A percentile compares a stretch with the other conserved stretches of the same genome.
Conservation (phyloP, 2,113 vertebrate genomes). For the Aplodontia rufa region DNA sequence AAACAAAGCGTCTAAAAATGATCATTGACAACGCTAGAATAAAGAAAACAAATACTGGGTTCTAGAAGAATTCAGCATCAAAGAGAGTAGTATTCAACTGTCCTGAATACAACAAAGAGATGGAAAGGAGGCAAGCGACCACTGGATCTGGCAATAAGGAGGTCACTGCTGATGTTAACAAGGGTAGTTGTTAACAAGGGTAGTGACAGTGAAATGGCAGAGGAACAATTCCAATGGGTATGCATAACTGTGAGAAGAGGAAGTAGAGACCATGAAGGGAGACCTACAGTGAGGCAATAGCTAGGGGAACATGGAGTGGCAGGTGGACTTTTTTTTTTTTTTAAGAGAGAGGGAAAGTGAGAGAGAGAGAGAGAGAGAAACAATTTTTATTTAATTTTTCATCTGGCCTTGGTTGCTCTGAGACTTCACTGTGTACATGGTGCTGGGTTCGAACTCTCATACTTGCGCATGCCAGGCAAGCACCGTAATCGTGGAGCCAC, state of each 20-base stretch:
- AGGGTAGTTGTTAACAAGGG: background rate
- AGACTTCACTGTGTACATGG: too few relatives aligned
- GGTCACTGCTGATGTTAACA: background rate
- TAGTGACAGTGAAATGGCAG: background rate
- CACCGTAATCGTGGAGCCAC: too few relatives aligned
- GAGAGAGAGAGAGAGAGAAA: too few relatives aligned
- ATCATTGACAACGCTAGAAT: background rate
- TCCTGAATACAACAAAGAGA: too few relatives aligned
- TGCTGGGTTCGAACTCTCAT: too few relatives aligned
- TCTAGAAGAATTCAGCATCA: background rate
- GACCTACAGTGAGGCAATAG: too few relatives aligned
- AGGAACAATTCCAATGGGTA: too few relatives aligned
- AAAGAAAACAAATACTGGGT: background rate
- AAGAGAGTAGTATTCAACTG: background rate
- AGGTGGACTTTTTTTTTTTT: background rate
- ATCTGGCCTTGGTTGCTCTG: too few relatives aligned
- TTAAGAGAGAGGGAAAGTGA: too few relatives aligned
- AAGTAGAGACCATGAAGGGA: background rate
- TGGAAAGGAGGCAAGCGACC: background rate
- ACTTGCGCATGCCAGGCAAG: too few relatives aligned
- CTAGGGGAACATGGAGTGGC: accelerated
- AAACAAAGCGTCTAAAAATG: background rate
- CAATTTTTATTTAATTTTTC: too few relatives aligned
- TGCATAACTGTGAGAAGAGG: background rate
- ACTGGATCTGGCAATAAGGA: background rate